Evolutionary conservation across 2,888 invertebrate genomes (phyloP).

Genomic region (Zelleria hepariella): DNA sequence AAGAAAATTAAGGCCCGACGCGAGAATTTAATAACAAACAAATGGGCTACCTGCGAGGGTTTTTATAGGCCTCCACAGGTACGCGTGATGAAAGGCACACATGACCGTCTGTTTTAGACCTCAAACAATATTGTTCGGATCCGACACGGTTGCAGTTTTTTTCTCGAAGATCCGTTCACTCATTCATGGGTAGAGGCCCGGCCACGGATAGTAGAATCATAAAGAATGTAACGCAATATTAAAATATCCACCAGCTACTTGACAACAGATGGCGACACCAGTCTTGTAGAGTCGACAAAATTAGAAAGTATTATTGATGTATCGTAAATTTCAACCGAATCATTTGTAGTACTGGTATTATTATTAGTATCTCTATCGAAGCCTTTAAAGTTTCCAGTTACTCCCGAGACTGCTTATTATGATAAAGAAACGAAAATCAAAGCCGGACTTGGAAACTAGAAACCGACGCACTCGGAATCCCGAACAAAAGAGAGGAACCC

Average conservation of each 20-base stretch:
- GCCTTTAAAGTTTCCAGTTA: constrained; percentile 33
- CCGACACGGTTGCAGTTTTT: constrained; percentile 67
- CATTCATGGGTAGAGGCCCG: constrained; percentile 50
- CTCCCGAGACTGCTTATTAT: constrained; percentile 37
- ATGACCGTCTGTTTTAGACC: constrained; percentile 62
- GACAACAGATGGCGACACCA: constrained; percentile 48
- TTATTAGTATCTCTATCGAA: constrained; percentile 19
- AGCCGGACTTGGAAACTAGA: constrained; percentile 63
- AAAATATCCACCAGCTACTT: constrained; percentile 30
- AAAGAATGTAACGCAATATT: neutral
- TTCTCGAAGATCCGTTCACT: constrained; percentile 27
- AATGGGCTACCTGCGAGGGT: constrained; percentile 71
- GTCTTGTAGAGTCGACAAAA: constrained; percentile 17
- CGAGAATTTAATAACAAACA: constrained; percentile 72
- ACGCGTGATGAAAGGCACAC: constrained; percentile 62
- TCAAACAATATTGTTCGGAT: constrained; percentile 65
- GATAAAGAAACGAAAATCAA: constrained; percentile 45
- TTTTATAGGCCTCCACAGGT: constrained; percentile 68
- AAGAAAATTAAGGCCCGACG: constrained; percentile 54
- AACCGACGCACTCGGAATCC: constrained; percentile 57
- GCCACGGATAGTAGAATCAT: constrained; percentile 27
- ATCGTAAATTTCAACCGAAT: neutral
- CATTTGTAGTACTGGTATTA: neutral
- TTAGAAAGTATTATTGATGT: constrained; percentile 1
- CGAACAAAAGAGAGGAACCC: constrained; percentile 67